phyloP scores from a whole-genome alignment of 1,140 invertebrate genomes.

The Drosophila sturtevanti region DNA sequence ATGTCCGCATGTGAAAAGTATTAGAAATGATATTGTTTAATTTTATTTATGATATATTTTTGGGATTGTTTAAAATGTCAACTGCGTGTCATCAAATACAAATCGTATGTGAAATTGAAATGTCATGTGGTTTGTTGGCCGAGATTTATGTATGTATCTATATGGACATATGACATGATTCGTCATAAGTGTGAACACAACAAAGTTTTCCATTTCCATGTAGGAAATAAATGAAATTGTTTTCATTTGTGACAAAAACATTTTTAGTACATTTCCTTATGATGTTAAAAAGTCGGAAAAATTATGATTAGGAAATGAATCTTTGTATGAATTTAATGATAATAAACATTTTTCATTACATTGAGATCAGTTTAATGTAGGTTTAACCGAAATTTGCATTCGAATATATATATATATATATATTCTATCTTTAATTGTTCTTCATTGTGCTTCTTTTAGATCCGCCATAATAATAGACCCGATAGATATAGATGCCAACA shows the following conservation, averaged over 20 bases:
- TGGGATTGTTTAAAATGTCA: constrained; percentile 23
- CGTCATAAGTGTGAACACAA: neutral
- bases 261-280: neutral
- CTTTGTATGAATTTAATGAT: no score
- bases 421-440: constrained; percentile 6
- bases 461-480: constrained; percentile 23
- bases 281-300: neutral
- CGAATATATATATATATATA: no score
- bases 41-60: constrained; percentile 26
- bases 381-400: no score
- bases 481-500: constrained; percentile 42
- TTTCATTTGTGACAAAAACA: neutral
- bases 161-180: constrained; percentile 7
- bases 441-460: constrained; percentile 11
- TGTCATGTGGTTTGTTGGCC: constrained; percentile 18
- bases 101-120: constrained; percentile 14
- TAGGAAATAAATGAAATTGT: neutral
- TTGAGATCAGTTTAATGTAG: no score
- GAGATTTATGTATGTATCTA: neutral
- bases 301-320: constrained; percentile 3
- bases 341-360: no score
- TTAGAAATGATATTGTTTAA: constrained; percentile 12
- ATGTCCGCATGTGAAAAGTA: constrained; percentile 37
- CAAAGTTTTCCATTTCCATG: neutral
- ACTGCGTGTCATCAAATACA: constrained; percentile 21